Evolutionary conservation across 2,113 vertebrate species (phyloP), one percentile per base, ranked within the genome.

Genomic region (Pardalotus punctatus): DNA sequence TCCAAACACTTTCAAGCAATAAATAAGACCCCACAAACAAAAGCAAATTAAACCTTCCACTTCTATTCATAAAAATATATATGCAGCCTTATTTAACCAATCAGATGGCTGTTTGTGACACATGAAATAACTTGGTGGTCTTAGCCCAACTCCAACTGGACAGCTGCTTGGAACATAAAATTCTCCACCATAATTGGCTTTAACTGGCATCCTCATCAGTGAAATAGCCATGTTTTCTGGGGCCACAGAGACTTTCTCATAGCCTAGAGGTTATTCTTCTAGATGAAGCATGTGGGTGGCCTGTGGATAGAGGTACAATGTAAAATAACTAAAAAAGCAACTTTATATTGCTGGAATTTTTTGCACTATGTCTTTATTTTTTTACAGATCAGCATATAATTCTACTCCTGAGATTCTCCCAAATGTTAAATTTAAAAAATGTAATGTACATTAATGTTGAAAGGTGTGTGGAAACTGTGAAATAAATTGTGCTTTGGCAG

Each of bases 21-120:
- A 96, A 96, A 93, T 88, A 90, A 91, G 94, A 97, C 91, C 96
- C 87, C 96, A 96, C 96, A 96, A 94, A 96, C 87, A 96, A 96
- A 95, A 94, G 53, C 91, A 96, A 94, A 96, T 95, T 94, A 95
- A 97, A 82, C 66, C 81, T 84, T 94, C 71, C 67, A 57, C 66
- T 92, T 96, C 85, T 95, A 94, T 96, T 96, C 90, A 93, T 97
- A 94, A 96, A 96, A 96, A 89, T 73, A 90, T 88, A 82, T 85
- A 82, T 58, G 35, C 38, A 43, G 33, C 47, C 72, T 94, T 85
- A 86, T 50, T 88, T 88, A 62, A 31, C 84, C 95, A 80, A 93
- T 96, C 74, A 42, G 87, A 65, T 51, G 27, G 14, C 24, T 83
- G 33, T 70, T 77, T 83, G 66, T 50, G 58, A 80, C 79, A 85